Base-by-base conservation (phyloP, 2,797 vertebrate species). In the Morelia viridis region DNA sequence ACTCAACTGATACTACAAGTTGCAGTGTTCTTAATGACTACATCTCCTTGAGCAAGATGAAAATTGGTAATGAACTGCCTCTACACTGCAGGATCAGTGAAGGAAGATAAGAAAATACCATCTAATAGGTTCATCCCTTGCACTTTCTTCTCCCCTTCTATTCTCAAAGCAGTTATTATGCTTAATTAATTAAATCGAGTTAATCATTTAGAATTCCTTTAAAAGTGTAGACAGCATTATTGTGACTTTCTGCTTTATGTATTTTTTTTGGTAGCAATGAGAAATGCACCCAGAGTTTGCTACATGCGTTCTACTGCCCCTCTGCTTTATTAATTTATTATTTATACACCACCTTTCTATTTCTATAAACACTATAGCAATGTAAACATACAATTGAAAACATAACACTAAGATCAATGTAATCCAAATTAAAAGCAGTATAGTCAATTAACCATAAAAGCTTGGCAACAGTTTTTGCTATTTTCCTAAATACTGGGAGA, bases 131-230 rank as follows among this genome's bases (percentile, higher is more conserved):
- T 22, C 56, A 87, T 28, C 4, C 31, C 65, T 60, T n/a, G 17
- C 65, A 76, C 61, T 71, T 24, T 64, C 35, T 64, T 61, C 11
- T 19, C 28, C 15, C 35, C 71, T 46, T 46, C 71, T 80, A 46
- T 46, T 46, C 35, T 80, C 35, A 80, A 80, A 80, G 71, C 35
- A 80, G 19, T 80, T 41, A 31, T 68, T 31, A 80, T 80, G 19
- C 71, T 80, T 80, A 80, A 46, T 80, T 8, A 46, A 80, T 80
- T 80, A 80, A 24, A 80, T 46, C 41, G 28, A 35, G 6, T 58
- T 86, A 86, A 28, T 91, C 24, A 68, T 41, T 91, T 26, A 85
- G 6, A 85, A 90, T 26, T 84, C 76, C 28, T 85, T 85, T 90
- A 56, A 31, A 56, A 64, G 3, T 90, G 12, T 50, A 53, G 41